Base-by-base conservation (phyloP, 2,888 invertebrate species). In the Cephus pygmeus region DNA sequence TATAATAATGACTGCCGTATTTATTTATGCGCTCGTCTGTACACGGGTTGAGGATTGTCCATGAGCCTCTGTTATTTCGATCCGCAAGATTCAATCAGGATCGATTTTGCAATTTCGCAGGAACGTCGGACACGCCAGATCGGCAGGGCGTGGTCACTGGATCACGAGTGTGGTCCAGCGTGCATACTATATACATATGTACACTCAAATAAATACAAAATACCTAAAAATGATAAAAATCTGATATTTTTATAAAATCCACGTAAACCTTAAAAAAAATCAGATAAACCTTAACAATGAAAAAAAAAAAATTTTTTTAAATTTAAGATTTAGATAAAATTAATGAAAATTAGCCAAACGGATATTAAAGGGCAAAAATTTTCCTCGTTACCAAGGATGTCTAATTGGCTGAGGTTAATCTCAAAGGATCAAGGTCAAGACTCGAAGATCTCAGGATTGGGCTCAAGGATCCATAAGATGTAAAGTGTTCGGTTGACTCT, bases 381-480 rank as follows among this genome's bases (percentile, higher is more conserved):
- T 23, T 56, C 1, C 9, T 56, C 23, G 2, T 23, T 23, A 0
- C 15, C 40, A 23, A 56, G 6, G 1, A 56, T 23, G 4, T 6
- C 40, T 56, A 23, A 56, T 23, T 56, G 40, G 40, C 0, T 56
- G 9, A 56, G 40, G 40, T 56, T 56, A 23, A 56, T 23, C 40
- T 9, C 40, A 23, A 56, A 56, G 40, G 40, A 56, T 56, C 40
- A 56, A 56, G 40, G 40, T 9, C 40, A 23, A 56, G 40, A 23
- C 40, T 33, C 71, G 71, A 71, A 71, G 71, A 71, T 71, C 71
- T 12, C 12, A 34, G 71, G 71, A 71, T 71, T 71, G 71, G 71
- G 71, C 71, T 71, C 71, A 71, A 71, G 71, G 71, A 71, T 71
- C 34, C 71, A 12, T 2, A 71, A 12, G 71, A 31, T 9, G 71